Base-by-base conservation (phyloP, 2,113 vertebrate species). In the Andinoacara biseriatus region DNA sequence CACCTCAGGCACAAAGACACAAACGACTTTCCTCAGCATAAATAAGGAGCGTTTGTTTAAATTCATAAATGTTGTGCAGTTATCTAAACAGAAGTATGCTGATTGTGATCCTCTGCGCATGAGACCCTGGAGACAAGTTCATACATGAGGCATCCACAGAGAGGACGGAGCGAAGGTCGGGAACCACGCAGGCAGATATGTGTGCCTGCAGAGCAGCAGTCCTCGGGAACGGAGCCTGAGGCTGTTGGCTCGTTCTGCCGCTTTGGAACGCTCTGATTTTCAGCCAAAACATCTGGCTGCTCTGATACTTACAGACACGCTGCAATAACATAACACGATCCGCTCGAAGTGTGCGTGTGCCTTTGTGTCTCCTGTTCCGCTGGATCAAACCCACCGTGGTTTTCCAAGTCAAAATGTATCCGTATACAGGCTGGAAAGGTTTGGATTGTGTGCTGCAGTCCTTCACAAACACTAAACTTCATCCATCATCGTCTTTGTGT, bases 261-360 rank as follows among this genome's bases (percentile, higher is more conserved):
- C 10, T 52, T 52, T 72, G 8, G 31, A 0, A 31, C 26, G 17
- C 11, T 59, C 49, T 82, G 60, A 80, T n/a, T 38, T 63, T 80
- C 59, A 78, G 83, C 85, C 81, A 82, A 74, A 87, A 83, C 90
- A 86, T 87, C 86, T 87, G 82, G 58, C 18, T 0, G 2, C 74
- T 75, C 60, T 3, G 60, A 77, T 62, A 7, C 78, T 74, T 4
- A 58, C 49, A 77, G 56, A 79, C 46, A 43, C 10, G 1, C 63
- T 52, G 59, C 52, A 54, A 7, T 56, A 60, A 80, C 8, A 56
- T 4, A 58, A 86, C 46, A 7, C 5, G 14, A 63, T 67, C 82
- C 35, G 58, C 43, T 35, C 33, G 2, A 33, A 22, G 49, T 0
- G 3, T 18, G 13, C n/a, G 3, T 10, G 3, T 15, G 56, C 1